These are phyloP conservation scores for Acinonyx jubatus DNA, from an alignment of 2,113 vertebrate species.

Conservation along the genomic window DNA sequence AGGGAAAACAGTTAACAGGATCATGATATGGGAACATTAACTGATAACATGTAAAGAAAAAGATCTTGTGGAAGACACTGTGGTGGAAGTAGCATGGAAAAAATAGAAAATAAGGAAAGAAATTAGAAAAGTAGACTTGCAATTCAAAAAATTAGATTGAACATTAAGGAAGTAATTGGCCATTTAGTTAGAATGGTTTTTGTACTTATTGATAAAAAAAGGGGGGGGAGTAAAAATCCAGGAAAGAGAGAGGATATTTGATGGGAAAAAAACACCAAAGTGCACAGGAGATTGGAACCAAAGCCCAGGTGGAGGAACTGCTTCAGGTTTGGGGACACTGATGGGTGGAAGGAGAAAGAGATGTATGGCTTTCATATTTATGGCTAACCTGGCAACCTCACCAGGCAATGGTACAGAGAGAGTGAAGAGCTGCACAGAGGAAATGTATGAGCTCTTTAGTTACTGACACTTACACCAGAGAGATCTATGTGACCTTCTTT, in stretches of 20 bases:
- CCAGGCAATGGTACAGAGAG: neutral
- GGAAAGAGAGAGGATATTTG: neutral
- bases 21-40: neutral
- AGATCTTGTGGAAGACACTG: neutral
- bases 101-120: neutral
- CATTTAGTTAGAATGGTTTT: neutral
- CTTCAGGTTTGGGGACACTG: neutral
- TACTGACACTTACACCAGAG: neutral
- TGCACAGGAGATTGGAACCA: neutral
- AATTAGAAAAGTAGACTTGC: neutral
- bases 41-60: neutral
- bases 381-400: neutral
- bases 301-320: neutral
- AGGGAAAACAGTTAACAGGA: neutral
- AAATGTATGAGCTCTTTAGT: neutral
- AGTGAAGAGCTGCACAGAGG: neutral
- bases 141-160: neutral
- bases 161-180: neutral
- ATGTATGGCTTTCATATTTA: neutral
- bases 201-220: neutral
- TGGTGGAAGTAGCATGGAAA: neutral
- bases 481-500: neutral
- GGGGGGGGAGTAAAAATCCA: neutral
- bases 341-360: neutral
- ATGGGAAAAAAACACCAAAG: neutral